Percentiles rank a stretch among this genome's conserved stretches.
These are phyloP conservation scores for Caenorhabditis sp. DNA, from an alignment of 2,888 invertebrate genomes.

Conservation along the genomic window DNA sequence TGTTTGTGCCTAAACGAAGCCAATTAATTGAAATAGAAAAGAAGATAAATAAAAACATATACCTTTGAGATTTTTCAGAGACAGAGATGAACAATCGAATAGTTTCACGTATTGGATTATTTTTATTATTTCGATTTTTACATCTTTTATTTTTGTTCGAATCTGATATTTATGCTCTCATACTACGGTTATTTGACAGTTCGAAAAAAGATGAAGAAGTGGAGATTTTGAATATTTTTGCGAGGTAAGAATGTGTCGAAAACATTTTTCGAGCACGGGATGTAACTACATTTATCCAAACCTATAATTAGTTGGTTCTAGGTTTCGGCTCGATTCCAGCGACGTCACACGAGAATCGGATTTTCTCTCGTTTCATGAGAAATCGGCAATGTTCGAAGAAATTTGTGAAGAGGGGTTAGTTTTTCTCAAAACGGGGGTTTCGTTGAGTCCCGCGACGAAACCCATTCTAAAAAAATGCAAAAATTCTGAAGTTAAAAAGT, in stretches of 20 bases:
- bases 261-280: no score
- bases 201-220: slow-evolving; percentile 13
- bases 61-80: background rate
- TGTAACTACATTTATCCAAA: background rate
- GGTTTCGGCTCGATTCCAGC: slow-evolving; percentile 24
- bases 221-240: slow-evolving; percentile 41
- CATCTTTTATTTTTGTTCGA: slow-evolving; percentile 27
- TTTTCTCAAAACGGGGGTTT: background rate
- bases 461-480: no score
- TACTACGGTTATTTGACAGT: slow-evolving; percentile 26
- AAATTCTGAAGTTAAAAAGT: no score
- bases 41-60: no score
- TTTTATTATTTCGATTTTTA: slow-evolving; percentile 29
- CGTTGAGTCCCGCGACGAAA: no score
- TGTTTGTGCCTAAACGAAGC: background rate
- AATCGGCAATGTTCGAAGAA: slow-evolving; percentile 26
- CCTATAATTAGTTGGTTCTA: background rate
- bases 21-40: background rate
- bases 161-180: slow-evolving; percentile 31
- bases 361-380: slow-evolving; percentile 21
- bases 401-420: slow-evolving; percentile 31
- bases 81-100: slow-evolving; percentile 23
- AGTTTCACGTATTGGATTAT: slow-evolving; percentile 11
- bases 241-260: slow-evolving; percentile 18
- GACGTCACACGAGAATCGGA: slow-evolving; percentile 23